Conservation (phyloP, 2,113 vertebrate genomes). For the Acrocephalus kingi region DNA sequence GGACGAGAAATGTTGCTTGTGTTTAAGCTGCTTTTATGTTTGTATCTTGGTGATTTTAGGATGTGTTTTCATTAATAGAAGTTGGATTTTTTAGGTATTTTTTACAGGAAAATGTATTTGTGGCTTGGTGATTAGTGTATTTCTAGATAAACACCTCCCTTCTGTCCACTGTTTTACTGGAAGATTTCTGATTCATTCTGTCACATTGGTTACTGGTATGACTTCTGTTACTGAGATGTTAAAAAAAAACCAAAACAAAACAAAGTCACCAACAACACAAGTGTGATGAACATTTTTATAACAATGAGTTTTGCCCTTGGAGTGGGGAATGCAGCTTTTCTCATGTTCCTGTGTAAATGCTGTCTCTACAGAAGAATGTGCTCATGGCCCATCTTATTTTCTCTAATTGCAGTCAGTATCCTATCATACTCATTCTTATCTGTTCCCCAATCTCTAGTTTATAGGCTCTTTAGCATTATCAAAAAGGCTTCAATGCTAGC, state of each 20-base stretch:
- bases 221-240: not conserved
- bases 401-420: not conserved
- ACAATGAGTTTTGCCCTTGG: not conserved
- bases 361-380: not conserved
- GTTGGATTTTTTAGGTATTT: not conserved
- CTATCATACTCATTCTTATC: not conserved
- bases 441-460: not conserved
- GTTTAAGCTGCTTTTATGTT: not conserved
- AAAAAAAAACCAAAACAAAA: accelerated
- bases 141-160: not conserved
- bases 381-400: not conserved
- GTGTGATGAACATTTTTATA: not conserved
- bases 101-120: not conserved
- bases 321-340: not conserved
- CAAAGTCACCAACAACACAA: not conserved
- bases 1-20: not conserved
- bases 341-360: not conserved
- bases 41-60: not conserved
- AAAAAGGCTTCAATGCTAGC: not conserved
- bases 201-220: not conserved
- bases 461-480: not conserved
- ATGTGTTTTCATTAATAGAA: not conserved
- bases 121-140: not conserved
- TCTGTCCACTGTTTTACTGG: not conserved
- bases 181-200: not conserved